A percentile compares a stretch with the other conserved stretches of the same genome.
These are phyloP conservation scores for Puntigrus tetrazona DNA, from an alignment of 2,113 vertebrate species.

Conservation along the genomic window DNA sequence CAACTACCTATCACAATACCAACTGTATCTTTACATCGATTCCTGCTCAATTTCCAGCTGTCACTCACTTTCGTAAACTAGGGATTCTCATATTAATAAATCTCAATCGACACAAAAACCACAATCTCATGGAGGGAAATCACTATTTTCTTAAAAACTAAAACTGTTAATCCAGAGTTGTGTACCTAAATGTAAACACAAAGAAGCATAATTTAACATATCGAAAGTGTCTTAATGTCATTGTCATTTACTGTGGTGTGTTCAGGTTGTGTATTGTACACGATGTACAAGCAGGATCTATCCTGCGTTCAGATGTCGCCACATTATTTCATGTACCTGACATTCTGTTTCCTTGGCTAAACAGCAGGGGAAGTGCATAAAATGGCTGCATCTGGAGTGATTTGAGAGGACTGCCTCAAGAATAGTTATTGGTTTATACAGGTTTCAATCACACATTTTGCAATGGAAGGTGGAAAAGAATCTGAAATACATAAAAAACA, in stretches of 20 bases:
- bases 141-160: too few species aligned
- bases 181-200: background rate
- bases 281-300: background rate
- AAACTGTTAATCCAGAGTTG: too few species aligned
- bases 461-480: too few species aligned
- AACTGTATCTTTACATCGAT: background rate
- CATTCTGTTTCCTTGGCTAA: background rate
- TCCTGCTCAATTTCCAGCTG: background rate
- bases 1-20: background rate
- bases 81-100: background rate
- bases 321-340: background rate
- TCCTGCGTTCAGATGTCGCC: background rate
- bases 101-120: background rate
- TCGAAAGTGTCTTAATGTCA: too few species aligned
- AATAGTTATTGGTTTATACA: background rate
- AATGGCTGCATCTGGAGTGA: background rate
- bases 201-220: background rate
- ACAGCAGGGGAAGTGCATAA: background rate
- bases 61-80: background rate
- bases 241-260: too few species aligned
- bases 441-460: background rate
- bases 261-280: background rate
- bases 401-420: background rate
- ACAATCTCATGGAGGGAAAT: background rate
- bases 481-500: background rate